phyloP scores from a whole-genome alignment of 2,888 invertebrate species.

The Apodemia hepburni region DNA sequence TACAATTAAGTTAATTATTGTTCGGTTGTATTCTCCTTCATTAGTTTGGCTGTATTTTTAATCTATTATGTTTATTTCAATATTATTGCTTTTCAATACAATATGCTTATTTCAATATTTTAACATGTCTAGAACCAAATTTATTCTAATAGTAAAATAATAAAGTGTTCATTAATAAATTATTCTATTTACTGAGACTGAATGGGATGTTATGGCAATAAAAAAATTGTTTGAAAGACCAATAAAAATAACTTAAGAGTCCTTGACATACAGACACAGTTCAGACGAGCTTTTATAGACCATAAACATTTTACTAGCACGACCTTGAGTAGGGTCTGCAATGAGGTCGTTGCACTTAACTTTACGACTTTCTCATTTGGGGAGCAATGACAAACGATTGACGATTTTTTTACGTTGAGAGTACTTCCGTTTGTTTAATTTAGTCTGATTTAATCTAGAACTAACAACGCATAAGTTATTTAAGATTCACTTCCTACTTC shows the following conservation, averaged over 20 bases:
- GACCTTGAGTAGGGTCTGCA: constrained; percentile 77
- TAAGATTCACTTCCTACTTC: not conserved
- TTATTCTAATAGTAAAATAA: too few species aligned
- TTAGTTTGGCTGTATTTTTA: not conserved
- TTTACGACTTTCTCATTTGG: constrained; percentile 53
- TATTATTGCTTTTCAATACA: too few species aligned
- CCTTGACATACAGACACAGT: constrained; percentile 77
- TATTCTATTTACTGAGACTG: not conserved
- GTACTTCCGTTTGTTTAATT: constrained; percentile 11
- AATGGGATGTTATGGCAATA: not conserved
- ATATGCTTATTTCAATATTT: too few species aligned
- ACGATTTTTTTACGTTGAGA: constrained; percentile 20
- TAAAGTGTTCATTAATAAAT: not conserved
- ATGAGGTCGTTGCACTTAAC: constrained; percentile 72
- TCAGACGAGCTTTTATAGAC: constrained; percentile 75
- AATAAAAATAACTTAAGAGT: constrained; percentile 32
- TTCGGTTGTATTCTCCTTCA: too few species aligned
- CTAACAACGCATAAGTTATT: not conserved
- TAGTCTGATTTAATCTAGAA: not conserved
- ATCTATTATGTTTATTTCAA: not conserved
- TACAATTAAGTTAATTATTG: too few species aligned
- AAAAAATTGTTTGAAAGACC: constrained; percentile 13
- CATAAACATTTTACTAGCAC: constrained; percentile 79
- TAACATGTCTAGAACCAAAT: not conserved
- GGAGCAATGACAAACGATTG: constrained; percentile 41